A percentile compares a stretch with the other conserved stretches of the same genome.
Evolutionary conservation across 2,797 vertebrate species (phyloP).

Genomic region (Acropternis orthonyx): DNA sequence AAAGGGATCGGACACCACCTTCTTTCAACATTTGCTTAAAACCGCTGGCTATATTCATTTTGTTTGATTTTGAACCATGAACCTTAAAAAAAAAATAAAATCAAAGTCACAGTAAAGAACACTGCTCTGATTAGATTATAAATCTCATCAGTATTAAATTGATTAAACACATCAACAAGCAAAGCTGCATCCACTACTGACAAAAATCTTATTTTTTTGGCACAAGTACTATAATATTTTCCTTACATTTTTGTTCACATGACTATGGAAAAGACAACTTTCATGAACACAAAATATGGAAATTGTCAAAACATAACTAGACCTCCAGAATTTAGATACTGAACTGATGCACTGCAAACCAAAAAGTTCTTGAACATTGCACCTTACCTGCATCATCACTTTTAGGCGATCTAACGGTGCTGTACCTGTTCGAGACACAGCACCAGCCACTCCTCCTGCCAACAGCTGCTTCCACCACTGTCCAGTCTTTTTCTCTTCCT

Average conservation of each 20-base stretch:
- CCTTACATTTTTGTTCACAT: not conserved
- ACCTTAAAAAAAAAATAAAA: conserved; percentile 77
- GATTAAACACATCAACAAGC: not conserved
- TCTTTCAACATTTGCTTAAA: conserved; percentile 93
- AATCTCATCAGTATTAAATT: not conserved
- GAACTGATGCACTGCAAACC: not conserved
- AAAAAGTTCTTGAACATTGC: not conserved
- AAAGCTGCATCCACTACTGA: not conserved
- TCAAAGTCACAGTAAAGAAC: not conserved
- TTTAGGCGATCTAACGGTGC: conserved; percentile 92
- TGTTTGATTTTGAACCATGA: conserved; percentile 85
- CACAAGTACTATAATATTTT: not conserved
- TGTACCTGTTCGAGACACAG: conserved; percentile 90
- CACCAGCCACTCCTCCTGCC: conserved; percentile 87
- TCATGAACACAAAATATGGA: not conserved
- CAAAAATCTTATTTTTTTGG: not conserved
- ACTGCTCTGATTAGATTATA: not conserved
- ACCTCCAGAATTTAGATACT: not conserved
- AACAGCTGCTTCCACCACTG: conserved; percentile 93
- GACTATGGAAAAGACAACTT: not conserved
- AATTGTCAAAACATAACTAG: not conserved
- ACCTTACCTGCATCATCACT: conserved; percentile 93
- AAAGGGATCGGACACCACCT: conserved; percentile 86
- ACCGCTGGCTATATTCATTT: conserved; percentile 86
- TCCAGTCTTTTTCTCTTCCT: conserved; percentile 89